Evolutionary conservation across 2,797 vertebrate genomes (phyloP).

Genomic region (Cuniculus paca): DNA sequence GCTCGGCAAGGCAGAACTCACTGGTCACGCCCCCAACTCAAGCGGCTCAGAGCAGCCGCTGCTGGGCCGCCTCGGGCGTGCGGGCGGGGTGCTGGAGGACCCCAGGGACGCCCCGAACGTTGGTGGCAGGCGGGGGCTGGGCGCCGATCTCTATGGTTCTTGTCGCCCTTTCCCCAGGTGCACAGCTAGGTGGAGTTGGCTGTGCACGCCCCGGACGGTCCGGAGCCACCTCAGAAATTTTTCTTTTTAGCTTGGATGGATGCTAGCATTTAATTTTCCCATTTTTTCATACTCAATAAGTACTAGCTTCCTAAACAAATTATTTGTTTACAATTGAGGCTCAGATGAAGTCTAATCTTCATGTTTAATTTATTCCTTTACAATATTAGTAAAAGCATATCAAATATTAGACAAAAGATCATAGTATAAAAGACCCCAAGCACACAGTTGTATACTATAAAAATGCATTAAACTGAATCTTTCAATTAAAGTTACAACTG

Average conservation of each 20-base stretch:
- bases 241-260: not conserved
- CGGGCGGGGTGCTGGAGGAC: no score
- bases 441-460: not conserved
- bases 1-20: no score
- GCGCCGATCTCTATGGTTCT: no score
- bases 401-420: not conserved
- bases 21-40: no score
- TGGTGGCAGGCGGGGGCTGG: no score
- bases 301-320: not conserved
- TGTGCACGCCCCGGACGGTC: no score
- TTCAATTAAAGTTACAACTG: not conserved
- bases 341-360: not conserved
- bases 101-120: no score
- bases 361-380: conserved; percentile 17
- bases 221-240: not conserved
- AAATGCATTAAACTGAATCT: not conserved
- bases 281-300: not conserved
- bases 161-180: no score
- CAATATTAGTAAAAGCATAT: not conserved
- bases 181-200: no score
- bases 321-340: not conserved
- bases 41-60: no score
- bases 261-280: not conserved
- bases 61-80: no score
- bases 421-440: not conserved